Conservation (phyloP, 1,140 invertebrate species). For the Drosophila burlai region DNA sequence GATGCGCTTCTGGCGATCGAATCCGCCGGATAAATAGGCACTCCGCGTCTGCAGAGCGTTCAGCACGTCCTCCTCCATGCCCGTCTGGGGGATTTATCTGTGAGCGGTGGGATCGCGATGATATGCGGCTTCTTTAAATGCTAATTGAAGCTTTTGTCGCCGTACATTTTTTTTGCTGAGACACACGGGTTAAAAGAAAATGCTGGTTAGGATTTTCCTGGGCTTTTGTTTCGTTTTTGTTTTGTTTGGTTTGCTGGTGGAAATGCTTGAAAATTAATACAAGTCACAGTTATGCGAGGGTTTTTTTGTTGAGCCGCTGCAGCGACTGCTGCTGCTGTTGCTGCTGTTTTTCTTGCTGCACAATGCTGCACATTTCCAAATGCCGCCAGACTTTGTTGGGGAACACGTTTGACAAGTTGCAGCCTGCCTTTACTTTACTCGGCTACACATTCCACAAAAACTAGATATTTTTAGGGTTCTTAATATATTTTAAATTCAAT, state of each 20-base stretch:
- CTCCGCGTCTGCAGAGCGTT: conserved; percentile 86
- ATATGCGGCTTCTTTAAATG: conserved; percentile 55
- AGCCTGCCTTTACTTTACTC: conserved; percentile 35
- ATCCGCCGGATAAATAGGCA: conserved; percentile 88
- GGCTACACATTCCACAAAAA: conserved; percentile 9
- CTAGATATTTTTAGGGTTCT: not conserved
- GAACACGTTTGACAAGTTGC: conserved; percentile 82
- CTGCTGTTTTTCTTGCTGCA: conserved; percentile 53
- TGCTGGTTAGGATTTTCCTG: conserved; percentile 54
- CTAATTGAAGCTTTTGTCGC: conserved; percentile 47
- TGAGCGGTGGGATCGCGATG: conserved; percentile 38
- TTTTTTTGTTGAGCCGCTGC: conserved; percentile 12
- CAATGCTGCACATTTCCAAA: conserved; percentile 76
- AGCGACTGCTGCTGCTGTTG: conserved; percentile 9
- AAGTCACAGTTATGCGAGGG: conserved; percentile 71
- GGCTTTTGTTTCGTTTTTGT: conserved; percentile 19
- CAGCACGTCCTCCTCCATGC: conserved; percentile 86
- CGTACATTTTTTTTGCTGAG: conserved; percentile 61
- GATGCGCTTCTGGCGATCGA: conserved; percentile 88
- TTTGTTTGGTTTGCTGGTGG: conserved; percentile 37
- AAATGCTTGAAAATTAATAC: conserved; percentile 72
- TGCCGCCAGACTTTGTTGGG: conserved; percentile 65
- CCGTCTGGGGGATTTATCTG: not conserved
- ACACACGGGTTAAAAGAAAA: conserved; percentile 7
- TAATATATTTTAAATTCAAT: not conserved